These are phyloP conservation scores for Leuctra nigra DNA, from an alignment of 2,888 invertebrate genomes.

Conservation along the genomic window DNA sequence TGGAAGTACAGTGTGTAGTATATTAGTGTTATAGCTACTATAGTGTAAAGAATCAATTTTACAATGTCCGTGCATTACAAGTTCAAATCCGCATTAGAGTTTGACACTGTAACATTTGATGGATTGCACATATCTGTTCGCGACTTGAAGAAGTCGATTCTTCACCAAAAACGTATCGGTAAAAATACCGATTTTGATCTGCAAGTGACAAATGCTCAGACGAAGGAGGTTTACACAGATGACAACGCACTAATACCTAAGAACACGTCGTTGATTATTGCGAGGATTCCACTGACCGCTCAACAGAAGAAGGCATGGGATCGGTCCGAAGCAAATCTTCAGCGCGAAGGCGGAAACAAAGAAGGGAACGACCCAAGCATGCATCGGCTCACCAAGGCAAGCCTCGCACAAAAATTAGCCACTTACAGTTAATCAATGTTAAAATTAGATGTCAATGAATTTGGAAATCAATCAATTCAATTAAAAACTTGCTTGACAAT, in stretches of 20 bases:
- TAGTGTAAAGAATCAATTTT: too few relatives aligned
- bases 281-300: conserved; percentile 79
- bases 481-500: not conserved
- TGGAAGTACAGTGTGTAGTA: too few relatives aligned
- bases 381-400: conserved; percentile 18
- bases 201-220: conserved; percentile 94
- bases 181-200: conserved; percentile 93
- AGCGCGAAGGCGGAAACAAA: conserved; percentile 24
- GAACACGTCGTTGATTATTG: conserved; percentile 93
- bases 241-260: conserved; percentile 90
- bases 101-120: conserved; percentile 95
- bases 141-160: conserved; percentile 91
- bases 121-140: conserved; percentile 93
- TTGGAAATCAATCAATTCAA: too few relatives aligned
- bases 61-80: conserved; percentile 96
- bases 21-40: too few relatives aligned
- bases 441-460: too few relatives aligned
- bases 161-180: conserved; percentile 90
- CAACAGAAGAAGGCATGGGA: conserved; percentile 63
- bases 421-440: not conserved
- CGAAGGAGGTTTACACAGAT: conserved; percentile 92
- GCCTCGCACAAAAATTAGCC: not conserved
- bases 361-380: conserved; percentile 28
- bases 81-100: conserved; percentile 94
- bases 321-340: conserved; percentile 33